Percentiles rank a stretch among this genome's conserved stretches.
These are phyloP conservation scores for Serinus canaria DNA, from an alignment of 2,113 vertebrate species.

Conservation along the genomic window DNA sequence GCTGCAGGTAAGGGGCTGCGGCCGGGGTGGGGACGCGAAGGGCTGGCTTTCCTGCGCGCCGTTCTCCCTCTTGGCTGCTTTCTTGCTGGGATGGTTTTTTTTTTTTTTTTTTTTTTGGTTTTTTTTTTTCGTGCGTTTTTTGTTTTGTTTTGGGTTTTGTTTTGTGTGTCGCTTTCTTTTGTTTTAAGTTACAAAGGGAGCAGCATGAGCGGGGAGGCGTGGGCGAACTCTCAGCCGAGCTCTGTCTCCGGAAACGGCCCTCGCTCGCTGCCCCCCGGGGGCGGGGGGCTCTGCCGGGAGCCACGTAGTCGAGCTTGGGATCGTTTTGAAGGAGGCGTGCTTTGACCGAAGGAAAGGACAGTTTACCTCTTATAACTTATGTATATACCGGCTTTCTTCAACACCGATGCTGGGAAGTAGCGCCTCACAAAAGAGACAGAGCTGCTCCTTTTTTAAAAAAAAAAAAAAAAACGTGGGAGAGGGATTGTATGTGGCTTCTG, in stretches of 20 bases:
- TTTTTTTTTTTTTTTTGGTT: no score
- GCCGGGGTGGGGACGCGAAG: not conserved
- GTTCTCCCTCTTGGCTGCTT: not conserved
- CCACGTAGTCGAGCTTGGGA: not conserved
- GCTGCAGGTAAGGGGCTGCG: slow-evolving; percentile 74
- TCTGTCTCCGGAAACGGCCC: not conserved
- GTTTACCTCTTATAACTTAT: accelerated
- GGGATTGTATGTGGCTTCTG: not conserved
- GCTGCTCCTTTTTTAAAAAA: not conserved
- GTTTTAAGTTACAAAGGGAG: not conserved
- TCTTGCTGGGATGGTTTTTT: not conserved
- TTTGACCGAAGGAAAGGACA: not conserved
- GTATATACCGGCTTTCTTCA: not conserved
- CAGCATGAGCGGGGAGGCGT: not conserved
- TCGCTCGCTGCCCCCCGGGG: not conserved
- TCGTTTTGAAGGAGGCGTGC: not conserved
- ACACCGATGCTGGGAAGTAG: not conserved
- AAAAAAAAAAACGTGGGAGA: accelerated
- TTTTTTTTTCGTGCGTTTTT: not conserved
- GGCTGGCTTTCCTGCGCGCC: not conserved
- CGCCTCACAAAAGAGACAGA: not conserved
- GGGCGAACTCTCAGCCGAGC: not conserved
- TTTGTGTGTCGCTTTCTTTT: not conserved
- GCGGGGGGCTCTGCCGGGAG: not conserved
- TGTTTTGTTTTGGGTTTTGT: no score